phyloP scores from a whole-genome alignment of 2,888 invertebrate species.

The Schrankia costaestrigalis region DNA sequence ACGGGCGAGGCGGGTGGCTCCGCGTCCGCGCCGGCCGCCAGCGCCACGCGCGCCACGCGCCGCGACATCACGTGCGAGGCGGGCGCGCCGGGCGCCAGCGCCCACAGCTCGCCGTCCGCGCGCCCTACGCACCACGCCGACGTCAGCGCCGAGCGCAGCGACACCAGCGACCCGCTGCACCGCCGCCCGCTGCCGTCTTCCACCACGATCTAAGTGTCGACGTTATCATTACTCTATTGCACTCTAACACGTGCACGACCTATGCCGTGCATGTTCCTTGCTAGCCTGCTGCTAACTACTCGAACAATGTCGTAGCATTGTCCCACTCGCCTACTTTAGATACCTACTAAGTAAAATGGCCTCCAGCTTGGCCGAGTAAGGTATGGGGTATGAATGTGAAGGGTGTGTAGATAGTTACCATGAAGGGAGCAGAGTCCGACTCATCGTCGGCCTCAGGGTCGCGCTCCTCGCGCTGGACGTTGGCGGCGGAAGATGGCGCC shows the following conservation, averaged over 20 bases:
- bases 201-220: conserved; percentile 50
- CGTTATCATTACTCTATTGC: not conserved
- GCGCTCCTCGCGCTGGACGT: conserved; percentile 1
- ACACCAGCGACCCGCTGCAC: conserved; percentile 38
- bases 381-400: not conserved
- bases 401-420: conserved; percentile 34
- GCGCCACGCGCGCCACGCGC: conserved; percentile 25
- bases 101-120: conserved; percentile 37
- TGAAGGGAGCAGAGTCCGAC: conserved; percentile 49
- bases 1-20: conserved; percentile 11
- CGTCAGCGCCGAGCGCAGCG: conserved; percentile 49
- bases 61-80: conserved; percentile 25
- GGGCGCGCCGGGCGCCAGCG: conserved; percentile 33
- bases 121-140: conserved; percentile 43
- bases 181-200: conserved; percentile 39
- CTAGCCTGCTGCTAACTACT: too few species aligned
- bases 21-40: conserved; percentile 21
- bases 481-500: too few species aligned
- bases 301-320: too few species aligned
- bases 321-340: too few species aligned
- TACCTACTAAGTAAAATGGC: too few species aligned
- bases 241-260: not conserved
- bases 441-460: conserved; percentile 35
- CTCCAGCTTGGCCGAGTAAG: too few species aligned
- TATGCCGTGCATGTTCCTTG: not conserved